Evolutionary conservation across 2,113 vertebrate species (phyloP), one percentile per base, ranked within the genome.

Genomic region (Forbesichthys agassizii): DNA sequence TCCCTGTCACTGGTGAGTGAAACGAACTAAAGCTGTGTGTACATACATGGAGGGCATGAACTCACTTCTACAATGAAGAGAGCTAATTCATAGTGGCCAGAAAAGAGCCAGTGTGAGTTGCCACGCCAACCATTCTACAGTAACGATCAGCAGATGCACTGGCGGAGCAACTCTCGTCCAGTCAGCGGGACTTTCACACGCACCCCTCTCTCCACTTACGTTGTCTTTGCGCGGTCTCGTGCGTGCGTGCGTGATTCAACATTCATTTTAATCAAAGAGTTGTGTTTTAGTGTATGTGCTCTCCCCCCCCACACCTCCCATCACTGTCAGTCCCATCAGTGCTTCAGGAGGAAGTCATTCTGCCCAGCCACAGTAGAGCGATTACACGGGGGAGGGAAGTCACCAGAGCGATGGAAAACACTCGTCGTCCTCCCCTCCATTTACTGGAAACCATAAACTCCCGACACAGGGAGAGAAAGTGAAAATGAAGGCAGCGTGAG

Each of bases 401-500:
- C 70, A 59, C 64, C 76, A 68, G 27, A 75, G 14, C 7, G 36
- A 18, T 63, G 16, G 68, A 16, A 62, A 46, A 54, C 48, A 46
- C 33, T 55, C 64, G 48, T 59, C 16, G 27, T 12, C 16, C 42
- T 52, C 18, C 71, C 57, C 18, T 14, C 36, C 51, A 48, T 46
- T 2, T 59, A 36, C 54, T 54, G 48, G 65, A 62, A 83, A 62
- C 83, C 66, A 88, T 89, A 86, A 85, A 86, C 81, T 86, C 73
- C 27, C 61, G 80, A 61, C 70, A 74, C 4, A 67, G 71, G 48
- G 73, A 64, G 77, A 78, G 65, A 71, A 64, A 53, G 71, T 18
- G 59, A 61, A 27, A 27, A 27, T 27, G 27, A 27, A 27, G 27
- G 27, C 27, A 27, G 27, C 8, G 72, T 84, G 79, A 86, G 78